Evolutionary conservation across 1,140 invertebrate species (phyloP), one percentile per base, ranked within the genome.

Genomic region (Anoplophora glabripennis): DNA sequence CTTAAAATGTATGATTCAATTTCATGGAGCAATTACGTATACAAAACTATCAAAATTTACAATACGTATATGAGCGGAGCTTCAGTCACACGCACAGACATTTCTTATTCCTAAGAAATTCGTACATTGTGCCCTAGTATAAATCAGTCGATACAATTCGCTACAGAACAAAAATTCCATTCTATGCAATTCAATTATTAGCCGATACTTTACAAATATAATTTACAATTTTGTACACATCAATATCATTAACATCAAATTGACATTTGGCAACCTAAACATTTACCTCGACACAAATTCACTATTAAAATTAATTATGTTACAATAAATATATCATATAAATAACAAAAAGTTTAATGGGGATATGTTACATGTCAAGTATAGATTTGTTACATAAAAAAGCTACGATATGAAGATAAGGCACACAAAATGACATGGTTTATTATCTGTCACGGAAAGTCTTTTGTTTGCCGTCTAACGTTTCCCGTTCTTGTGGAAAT

Each of bases 281-380:
- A 11, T 15, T 15, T n/a, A 15, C 12, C 41, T 15, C 41, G 8
- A 42, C 12, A 9, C 45, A 47, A 4, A 47, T 47, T 21, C 28
- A 47, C 28, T 18, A 47, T 33, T 18, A 47, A 47, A 47, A 15
- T 0, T 8, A 21, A 53, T 11, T 41, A 53, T 53, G 14, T 36
- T 53, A 36, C 51, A 53, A 53, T 53, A 53, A 53, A 53, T 53
- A 53, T 53, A 40, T 53, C 28, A 36, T 40, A 40, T 53, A 53
- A 36, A 40, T 53, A 53, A 53, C 51, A 41, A 53, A 44, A 34
- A 12, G 28, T 15, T 11, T 34, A n/a, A 40, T 15, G 9, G 33
- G 12, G 51, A 53, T 53, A 53, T 53, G 51, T 36, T 53, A 36
- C 37, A 53, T 12, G 38, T 28, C 21, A 28, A 28, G 21, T 28